These are phyloP conservation scores for Carassius gibelio DNA, from an alignment of 2,113 vertebrate species.

Conservation along the genomic window DNA sequence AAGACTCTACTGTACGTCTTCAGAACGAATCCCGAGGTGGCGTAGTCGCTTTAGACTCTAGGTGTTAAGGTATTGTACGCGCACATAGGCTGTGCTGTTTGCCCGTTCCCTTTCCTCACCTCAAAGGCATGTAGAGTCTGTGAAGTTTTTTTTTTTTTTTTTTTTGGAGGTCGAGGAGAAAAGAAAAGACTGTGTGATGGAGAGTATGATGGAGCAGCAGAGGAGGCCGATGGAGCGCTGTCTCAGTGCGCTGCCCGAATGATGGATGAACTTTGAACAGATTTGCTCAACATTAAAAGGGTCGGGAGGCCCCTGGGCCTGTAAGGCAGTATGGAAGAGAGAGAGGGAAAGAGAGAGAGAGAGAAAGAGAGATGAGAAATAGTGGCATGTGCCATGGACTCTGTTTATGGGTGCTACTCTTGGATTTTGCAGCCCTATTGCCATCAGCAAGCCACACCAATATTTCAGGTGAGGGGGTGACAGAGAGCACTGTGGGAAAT, in stretches of 20 bases:
- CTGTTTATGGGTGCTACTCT: constrained; percentile 50
- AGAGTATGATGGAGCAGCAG: constrained; percentile 58
- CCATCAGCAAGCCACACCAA: constrained; percentile 22
- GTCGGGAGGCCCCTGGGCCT: constrained; percentile 58
- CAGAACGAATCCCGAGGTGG: constrained; percentile 57
- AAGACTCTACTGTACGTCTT: constrained; percentile 58
- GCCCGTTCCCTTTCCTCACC: constrained; percentile 37
- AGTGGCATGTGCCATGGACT: constrained; percentile 7
- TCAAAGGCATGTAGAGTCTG: constrained; percentile 48
- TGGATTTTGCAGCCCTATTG: constrained; percentile 25
- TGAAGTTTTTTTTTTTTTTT: constrained; percentile 47
- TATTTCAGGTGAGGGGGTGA: constrained; percentile 39
- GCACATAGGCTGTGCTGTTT: constrained; percentile 42
- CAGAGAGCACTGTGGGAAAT: constrained; percentile 1
- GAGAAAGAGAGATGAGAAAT: constrained; percentile 26
- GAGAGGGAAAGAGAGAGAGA: not conserved
- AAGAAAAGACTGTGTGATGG: constrained; percentile 49
- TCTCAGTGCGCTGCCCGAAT: constrained; percentile 53
- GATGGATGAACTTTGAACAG: constrained; percentile 67
- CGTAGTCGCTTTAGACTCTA: constrained; percentile 66
- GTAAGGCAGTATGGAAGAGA: constrained; percentile 49
- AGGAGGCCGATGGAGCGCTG: constrained; percentile 55
- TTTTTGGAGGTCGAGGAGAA: constrained; percentile 41
- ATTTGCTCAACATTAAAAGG: constrained; percentile 71
- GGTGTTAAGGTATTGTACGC: constrained; percentile 56